Conservation (phyloP, 2,888 invertebrate genomes). For the Ptilodon capucinus region DNA sequence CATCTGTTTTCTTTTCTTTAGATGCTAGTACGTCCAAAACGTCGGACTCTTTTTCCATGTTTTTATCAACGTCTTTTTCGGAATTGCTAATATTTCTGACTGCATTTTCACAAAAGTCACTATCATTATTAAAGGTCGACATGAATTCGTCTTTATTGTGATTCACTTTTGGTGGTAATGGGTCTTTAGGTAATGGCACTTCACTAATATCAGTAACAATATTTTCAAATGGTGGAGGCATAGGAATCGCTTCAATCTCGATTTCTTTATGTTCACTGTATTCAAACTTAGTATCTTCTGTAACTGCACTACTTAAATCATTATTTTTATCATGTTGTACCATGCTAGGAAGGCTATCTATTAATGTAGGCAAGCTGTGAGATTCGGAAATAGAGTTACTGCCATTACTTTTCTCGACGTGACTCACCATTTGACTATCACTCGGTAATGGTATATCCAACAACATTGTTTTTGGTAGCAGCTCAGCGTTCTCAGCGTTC, state of each 20-base stretch:
- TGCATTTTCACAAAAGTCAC: constrained; percentile 87
- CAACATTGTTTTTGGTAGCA: constrained; percentile 58
- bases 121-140: constrained; percentile 30
- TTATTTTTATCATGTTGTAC: constrained; percentile 41
- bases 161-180: constrained; percentile 23
- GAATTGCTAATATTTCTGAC: constrained; percentile 89
- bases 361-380: constrained; percentile 84
- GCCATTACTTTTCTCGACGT: constrained; percentile 55
- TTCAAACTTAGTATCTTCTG: constrained; percentile 47
- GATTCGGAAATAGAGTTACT: constrained; percentile 70
- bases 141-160: constrained; percentile 27
- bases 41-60: constrained; percentile 53
- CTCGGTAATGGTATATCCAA: constrained; percentile 68
- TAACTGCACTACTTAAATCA: constrained; percentile 29
- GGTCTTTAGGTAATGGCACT: constrained; percentile 57
- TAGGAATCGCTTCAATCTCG: constrained; percentile 68
- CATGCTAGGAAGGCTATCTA: constrained; percentile 83
- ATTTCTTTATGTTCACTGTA: constrained; percentile 53
- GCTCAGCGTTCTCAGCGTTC: constrained; percentile 40
- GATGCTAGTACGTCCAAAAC: constrained; percentile 48
- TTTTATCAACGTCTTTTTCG: constrained; percentile 46
- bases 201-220: constrained; percentile 67
- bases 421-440: constrained; percentile 48
- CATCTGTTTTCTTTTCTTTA: constrained; percentile 85
- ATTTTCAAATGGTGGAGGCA: constrained; percentile 66